Evolutionary conservation across 2,113 vertebrate genomes (phyloP), one percentile per base, ranked within the genome.

Genomic region (Rhea pennata): DNA sequence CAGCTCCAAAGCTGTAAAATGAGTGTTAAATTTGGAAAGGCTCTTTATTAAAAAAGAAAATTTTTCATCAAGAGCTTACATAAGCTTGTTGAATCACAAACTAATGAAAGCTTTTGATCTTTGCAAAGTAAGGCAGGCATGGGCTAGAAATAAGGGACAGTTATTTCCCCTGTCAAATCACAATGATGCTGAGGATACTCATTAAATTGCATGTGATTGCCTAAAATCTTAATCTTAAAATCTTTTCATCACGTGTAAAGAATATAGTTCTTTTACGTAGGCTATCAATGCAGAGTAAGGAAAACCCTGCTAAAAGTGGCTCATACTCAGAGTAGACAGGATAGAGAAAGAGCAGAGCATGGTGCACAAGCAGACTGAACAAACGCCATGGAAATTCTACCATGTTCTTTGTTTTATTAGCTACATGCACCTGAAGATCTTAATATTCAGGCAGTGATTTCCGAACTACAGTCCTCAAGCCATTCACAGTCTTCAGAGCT

Each of bases 91-190:
- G 69, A 84, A 80, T 92, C 73, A 72, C 36, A 39, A 84, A 33
- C 23, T 65, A 67, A 81, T 56, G 61, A 89, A 42, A 71, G 42
- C 7, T 91, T 53, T 13, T 90, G 58, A 62, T 94, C 59, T 88
- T 67, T 81, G 15, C 6, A 73, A 26, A 89, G 27, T 69, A 62
- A 87, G 89, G 17, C 84, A 96, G 93, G 89, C 64, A 91, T 39
- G 78, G 81, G 39, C 89, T 87, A 69, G 90, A 96, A 90, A 36
- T 75, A 87, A 3, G 11, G 31, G 61, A 64, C 88, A 93, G 88
- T 88, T 84, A 88, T 56, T 88, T 96, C 83, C 75, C 81, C 39
- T 77, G 72, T 92, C 92, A 94, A 93, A 88, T 93, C 69, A 36
- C 21, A 46, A 20, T 64, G 48, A 23, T 90, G 51, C 36, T 77